These are phyloP conservation scores for Oophaga sylvatica DNA, from an alignment of 2,797 vertebrate genomes.

Conservation along the genomic window DNA sequence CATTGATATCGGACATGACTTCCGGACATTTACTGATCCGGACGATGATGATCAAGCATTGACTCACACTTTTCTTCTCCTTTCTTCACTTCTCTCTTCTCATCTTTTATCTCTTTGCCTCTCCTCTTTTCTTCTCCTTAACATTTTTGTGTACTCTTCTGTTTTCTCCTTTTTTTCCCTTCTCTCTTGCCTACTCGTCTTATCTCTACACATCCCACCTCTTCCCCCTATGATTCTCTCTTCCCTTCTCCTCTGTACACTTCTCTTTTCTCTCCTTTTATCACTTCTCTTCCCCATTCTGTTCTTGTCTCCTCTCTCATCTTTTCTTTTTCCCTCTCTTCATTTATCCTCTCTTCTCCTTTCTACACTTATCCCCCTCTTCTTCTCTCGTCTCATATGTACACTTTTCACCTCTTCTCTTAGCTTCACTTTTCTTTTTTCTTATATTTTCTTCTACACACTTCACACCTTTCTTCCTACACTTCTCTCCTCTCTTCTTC, in stretches of 20 bases:
- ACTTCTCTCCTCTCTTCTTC: no score
- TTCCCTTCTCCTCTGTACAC: background rate
- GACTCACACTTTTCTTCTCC: background rate
- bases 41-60: no score
- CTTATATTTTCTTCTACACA: background rate
- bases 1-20: no score
- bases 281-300: background rate
- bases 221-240: no score
- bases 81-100: background rate
- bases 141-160: background rate
- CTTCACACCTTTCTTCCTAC: no score
- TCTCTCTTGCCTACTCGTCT: background rate
- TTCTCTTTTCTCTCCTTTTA: background rate
- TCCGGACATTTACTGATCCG: no score
- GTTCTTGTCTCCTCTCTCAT: background rate
- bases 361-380: background rate
- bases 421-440: background rate
- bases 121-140: background rate
- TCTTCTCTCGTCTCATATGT: background rate
- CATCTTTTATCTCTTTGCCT: background rate
- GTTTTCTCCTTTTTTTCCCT: background rate
- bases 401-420: background rate
- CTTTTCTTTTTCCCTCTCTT: background rate
- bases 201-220: no score
- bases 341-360: background rate